A percentile compares a stretch with the other conserved stretches of the same genome.
Evolutionary conservation across 2,797 vertebrate genomes (phyloP).

Genomic region (Sebastes hubbsi): DNA sequence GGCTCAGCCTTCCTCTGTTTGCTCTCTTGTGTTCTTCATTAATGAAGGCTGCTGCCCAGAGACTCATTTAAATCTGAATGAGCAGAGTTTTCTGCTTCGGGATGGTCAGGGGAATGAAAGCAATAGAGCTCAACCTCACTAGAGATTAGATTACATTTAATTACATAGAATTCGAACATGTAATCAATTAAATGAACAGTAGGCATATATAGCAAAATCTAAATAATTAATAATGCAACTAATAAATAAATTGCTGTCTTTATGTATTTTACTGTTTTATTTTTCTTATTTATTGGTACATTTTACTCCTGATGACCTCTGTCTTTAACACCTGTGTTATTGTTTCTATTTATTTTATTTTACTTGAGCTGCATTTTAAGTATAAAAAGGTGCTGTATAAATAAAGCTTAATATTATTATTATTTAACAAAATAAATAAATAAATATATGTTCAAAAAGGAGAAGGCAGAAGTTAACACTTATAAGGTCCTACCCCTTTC

Average conservation of each 20-base stretch:
- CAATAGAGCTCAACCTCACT: not conserved
- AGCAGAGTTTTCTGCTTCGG: not conserved
- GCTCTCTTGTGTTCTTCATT: constrained; percentile 38
- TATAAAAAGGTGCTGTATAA: no score
- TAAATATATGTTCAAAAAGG: not conserved
- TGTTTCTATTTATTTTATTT: no score
- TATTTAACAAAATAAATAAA: not conserved
- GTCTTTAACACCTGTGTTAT: no score
- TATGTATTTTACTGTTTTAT: no score
- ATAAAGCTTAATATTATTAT: no score
- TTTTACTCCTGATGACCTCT: no score
- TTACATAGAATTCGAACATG: no score
- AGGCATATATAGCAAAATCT: not conserved
- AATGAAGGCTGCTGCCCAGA: constrained; percentile 43
- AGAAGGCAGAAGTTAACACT: not conserved
- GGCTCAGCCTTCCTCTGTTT: not conserved
- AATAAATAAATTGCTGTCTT: no score
- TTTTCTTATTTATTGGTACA: no score
- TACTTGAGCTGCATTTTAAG: no score
- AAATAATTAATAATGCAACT: not conserved
- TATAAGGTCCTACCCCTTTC: not conserved
- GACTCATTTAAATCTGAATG: constrained; percentile 35
- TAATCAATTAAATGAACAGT: not conserved
- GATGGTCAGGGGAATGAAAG: not conserved
- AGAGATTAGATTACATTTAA: not conserved